Evolutionary conservation across 2,113 vertebrate species (phyloP).

Genomic region (Artemisiospiza belli): DNA sequence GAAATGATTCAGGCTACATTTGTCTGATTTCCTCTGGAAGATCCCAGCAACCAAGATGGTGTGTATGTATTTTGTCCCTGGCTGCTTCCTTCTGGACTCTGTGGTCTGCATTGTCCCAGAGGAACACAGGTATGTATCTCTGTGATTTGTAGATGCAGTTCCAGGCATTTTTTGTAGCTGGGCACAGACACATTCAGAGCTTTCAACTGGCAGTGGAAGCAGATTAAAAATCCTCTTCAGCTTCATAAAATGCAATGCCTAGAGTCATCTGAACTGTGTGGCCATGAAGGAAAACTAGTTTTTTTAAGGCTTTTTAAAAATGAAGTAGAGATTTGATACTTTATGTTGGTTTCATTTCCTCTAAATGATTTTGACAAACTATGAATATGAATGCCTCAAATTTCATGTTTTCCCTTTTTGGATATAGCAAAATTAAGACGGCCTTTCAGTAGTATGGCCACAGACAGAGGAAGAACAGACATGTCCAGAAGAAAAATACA

Average conservation of each 20-base stretch:
- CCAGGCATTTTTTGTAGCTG: not conserved
- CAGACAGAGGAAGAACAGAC: not conserved
- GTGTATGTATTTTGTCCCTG: not conserved
- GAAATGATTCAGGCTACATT: not conserved
- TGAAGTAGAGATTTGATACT: not conserved
- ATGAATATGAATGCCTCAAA: not conserved
- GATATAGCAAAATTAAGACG: not conserved
- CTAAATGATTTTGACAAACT: not conserved
- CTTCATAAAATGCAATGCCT: not conserved
- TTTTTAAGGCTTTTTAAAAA: not conserved
- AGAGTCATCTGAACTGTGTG: not conserved
- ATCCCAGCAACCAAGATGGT: not conserved
- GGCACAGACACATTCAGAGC: not conserved
- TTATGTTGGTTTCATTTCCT: not conserved
- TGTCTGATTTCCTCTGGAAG: conserved; percentile 15
- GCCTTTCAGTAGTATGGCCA: not conserved
- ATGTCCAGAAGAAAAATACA: not conserved
- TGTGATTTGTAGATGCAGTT: not conserved
- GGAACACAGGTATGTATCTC: not conserved
- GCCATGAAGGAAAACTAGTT: not conserved
- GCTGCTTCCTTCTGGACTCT: not conserved
- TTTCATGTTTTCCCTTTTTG: not conserved
- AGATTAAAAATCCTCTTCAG: conserved; percentile 3
- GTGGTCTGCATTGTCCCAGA: not conserved
- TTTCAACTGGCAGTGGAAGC: not conserved